Conservation (phyloP, 2,797 vertebrate species). For the Perodicticus potto region DNA sequence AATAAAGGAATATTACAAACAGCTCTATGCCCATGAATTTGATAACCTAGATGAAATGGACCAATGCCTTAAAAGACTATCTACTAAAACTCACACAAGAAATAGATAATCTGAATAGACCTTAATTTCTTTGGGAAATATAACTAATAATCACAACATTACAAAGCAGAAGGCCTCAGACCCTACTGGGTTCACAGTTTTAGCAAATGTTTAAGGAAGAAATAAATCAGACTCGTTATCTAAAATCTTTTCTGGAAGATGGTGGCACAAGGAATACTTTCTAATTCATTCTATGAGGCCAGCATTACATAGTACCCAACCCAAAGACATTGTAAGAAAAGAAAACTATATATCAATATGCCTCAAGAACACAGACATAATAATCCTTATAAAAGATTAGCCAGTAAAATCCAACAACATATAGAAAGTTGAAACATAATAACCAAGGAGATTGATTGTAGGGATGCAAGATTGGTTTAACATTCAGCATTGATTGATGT, state of each 20-base stretch:
- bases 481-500: background rate
- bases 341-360: background rate
- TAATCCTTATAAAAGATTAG: background rate
- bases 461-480: background rate
- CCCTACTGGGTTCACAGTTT: background rate
- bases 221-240: background rate
- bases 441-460: background rate
- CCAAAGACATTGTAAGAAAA: background rate
- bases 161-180: background rate
- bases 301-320: background rate
- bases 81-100: background rate
- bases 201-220: background rate
- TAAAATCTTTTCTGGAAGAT: background rate
- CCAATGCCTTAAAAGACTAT: background rate
- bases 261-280: background rate
- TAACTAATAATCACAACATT: background rate
- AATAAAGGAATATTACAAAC: background rate
- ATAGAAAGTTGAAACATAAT: background rate
- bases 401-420: background rate
- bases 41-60: background rate
- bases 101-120: background rate
- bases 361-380: background rate
- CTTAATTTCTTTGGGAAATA: background rate
- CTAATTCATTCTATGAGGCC: background rate
- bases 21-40: background rate